Evolutionary conservation across 1,140 invertebrate species (phyloP).

Genomic region (Drosophila pandora): DNA sequence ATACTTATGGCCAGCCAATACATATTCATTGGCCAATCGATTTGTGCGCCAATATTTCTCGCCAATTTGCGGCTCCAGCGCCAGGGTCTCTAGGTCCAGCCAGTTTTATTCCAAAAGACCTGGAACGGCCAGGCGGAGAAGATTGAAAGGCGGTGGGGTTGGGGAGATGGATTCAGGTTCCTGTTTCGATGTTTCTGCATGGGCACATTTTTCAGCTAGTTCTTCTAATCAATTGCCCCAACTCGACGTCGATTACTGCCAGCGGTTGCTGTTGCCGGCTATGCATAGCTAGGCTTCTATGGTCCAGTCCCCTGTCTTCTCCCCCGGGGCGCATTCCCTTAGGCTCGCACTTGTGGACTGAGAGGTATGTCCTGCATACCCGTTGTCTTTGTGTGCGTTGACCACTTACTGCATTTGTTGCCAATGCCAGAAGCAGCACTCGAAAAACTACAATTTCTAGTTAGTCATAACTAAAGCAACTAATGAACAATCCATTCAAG

Average conservation of each 20-base stretch:
- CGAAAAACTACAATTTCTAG: neutral
- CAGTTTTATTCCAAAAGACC: slow-evolving; percentile 28
- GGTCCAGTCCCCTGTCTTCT: neutral
- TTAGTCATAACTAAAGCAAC: neutral
- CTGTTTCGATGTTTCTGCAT: slow-evolving; percentile 32
- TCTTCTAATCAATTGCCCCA: slow-evolving; percentile 71
- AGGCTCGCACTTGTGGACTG: neutral
- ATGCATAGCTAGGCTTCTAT: slow-evolving; percentile 22
- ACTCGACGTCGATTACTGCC: slow-evolving; percentile 56
- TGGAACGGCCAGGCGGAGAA: slow-evolving; percentile 12
- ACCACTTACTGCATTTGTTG: slow-evolving; percentile 69
- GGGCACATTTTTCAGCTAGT: slow-evolving; percentile 59
- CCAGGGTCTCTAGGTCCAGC: slow-evolving; percentile 40
- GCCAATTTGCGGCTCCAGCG: slow-evolving; percentile 56
- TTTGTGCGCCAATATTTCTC: slow-evolving; percentile 71
- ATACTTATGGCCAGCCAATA: slow-evolving; percentile 53
- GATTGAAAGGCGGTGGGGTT: neutral
- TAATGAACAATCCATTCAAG: no score
- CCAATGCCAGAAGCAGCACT: slow-evolving; percentile 42
- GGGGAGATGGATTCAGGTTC: slow-evolving; percentile 19
- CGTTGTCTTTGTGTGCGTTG: slow-evolving; percentile 44
- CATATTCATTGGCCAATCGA: slow-evolving; percentile 79
- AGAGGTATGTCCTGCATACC: slow-evolving; percentile 22
- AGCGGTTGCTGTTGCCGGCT: slow-evolving; percentile 43
- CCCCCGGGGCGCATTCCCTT: neutral